These are phyloP conservation scores for Pagrus major DNA, from an alignment of 2,113 vertebrate species.

Conservation along the genomic window DNA sequence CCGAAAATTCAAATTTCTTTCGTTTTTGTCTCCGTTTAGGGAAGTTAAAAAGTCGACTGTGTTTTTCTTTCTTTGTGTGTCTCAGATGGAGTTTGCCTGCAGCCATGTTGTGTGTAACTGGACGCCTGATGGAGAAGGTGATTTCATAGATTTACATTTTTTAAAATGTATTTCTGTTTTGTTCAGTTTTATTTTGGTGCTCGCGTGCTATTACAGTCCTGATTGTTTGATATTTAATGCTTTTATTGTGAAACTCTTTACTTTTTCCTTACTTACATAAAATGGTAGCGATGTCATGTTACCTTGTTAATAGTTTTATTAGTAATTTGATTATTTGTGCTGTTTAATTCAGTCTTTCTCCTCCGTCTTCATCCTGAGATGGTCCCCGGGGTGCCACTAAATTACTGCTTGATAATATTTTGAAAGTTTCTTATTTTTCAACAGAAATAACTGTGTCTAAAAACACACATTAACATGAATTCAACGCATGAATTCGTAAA, in stretches of 20 bases:
- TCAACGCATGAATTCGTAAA: too few relatives aligned
- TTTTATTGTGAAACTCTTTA: not conserved
- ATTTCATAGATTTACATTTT: not conserved
- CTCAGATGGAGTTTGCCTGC: conserved; percentile 84
- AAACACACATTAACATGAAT: too few relatives aligned
- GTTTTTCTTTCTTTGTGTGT: not conserved
- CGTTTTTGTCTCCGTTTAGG: not conserved
- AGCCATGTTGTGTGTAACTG: conserved; percentile 84
- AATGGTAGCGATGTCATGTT: too few relatives aligned
- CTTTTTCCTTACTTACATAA: not conserved
- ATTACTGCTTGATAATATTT: too few relatives aligned
- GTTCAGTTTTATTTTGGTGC: not conserved
- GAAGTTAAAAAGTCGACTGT: not conserved
- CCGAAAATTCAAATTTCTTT: not conserved
- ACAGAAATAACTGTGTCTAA: too few relatives aligned
- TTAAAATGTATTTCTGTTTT: not conserved
- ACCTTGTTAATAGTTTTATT: too few relatives aligned
- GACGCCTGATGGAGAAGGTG: conserved; percentile 69
- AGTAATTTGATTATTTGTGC: not conserved
- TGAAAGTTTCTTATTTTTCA: too few relatives aligned
- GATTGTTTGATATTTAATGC: not conserved
- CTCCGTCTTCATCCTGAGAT: too few relatives aligned
- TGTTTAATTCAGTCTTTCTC: too few relatives aligned
- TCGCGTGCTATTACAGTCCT: not conserved
- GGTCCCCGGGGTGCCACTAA: too few relatives aligned